Base-by-base conservation (phyloP, 1,140 invertebrate species). In the Drosophila mojavensis region DNA sequence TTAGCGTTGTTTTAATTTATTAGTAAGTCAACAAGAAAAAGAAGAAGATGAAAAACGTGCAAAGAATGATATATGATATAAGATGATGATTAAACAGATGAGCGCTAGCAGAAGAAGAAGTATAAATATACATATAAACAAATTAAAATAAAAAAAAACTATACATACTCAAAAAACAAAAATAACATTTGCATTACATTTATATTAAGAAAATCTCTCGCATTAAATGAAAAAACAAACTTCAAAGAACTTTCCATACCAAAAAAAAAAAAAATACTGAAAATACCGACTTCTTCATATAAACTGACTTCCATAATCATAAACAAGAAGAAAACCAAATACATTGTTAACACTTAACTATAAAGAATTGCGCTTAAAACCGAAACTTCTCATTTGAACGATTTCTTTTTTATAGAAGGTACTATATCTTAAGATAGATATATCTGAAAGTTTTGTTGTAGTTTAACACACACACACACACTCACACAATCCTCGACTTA, bases 261-360 rank as follows among this genome's bases (percentile, higher is more conserved):
- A 47, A 20, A 15, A 17, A 47, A 47, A 47, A 20, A 15, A 17
- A 47, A 47, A 47, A 47, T 17, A 47, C 43, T 47, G 43, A 47
- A 47, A 66, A 75, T 72, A 85, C 79, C 78, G 79, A 88, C 84
- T 88, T 88, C 84, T 88, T 88, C 83, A 39, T 39, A 39, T 39
- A 88, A 88, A 79, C 84, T 88, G 83, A 88, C 83, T 88, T 88
- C 83, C 84, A 88, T 89, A 88, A 89, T 88, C 83, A 88, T 88
- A 88, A 33, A 33, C 28, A 33, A 33, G 20, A 9, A 33, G 33
- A 33, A 33, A 33, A 33, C 2, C 10, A 39, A 39, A 39, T 11
- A 83, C 83, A 88, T 88, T 88, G 83, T 88, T 88, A 88, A 89
- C 83, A 89, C 74, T 89, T 89, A 86, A 89, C 79, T 88, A 80